Evolutionary conservation across 2,888 invertebrate genomes (phyloP).

Genomic region (Eupithecia tripunctaria): DNA sequence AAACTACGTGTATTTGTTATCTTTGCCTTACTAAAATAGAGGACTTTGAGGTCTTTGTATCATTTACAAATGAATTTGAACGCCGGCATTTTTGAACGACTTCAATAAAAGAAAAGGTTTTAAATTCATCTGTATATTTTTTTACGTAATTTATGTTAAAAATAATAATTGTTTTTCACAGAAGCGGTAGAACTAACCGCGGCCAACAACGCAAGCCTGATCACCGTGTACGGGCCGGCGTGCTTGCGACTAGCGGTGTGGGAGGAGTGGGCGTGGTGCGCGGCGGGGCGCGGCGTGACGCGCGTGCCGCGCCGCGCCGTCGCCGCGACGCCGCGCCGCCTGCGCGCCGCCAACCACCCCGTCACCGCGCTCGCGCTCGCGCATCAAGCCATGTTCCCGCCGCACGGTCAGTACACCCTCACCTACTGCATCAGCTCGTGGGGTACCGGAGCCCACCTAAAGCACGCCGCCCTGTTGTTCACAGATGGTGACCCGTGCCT

Average conservation of each 20-base stretch:
- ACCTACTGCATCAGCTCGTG: background rate
- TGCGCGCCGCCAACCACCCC: slow-evolving; percentile 46
- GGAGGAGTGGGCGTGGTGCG: slow-evolving; percentile 76
- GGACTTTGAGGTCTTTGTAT: too few relatives aligned
- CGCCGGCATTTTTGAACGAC: too few relatives aligned
- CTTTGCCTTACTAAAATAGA: too few relatives aligned
- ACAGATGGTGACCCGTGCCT: slow-evolving; percentile 84
- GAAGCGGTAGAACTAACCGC: slow-evolving; percentile 15
- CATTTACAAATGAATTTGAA: too few relatives aligned
- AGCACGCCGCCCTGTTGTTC: background rate
- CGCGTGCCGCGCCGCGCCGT: slow-evolving; percentile 57
- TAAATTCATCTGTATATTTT: too few relatives aligned
- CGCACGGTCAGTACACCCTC: slow-evolving; percentile 40
- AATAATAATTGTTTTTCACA: background rate
- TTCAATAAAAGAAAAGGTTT: too few relatives aligned
- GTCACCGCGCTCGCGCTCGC: slow-evolving; percentile 58
- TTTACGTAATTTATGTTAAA: background rate
- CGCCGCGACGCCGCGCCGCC: slow-evolving; percentile 39
- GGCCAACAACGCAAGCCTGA: slow-evolving; percentile 37
- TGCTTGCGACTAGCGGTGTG: slow-evolving; percentile 64
- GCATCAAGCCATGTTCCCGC: slow-evolving; percentile 53
- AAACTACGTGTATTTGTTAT: too few relatives aligned
- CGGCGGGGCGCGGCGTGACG: slow-evolving; percentile 59
- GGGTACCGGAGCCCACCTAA: background rate
- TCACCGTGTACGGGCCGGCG: slow-evolving; percentile 45